These are phyloP conservation scores for Solen grandis DNA, from an alignment of 1,140 invertebrate species.

Conservation along the genomic window DNA sequence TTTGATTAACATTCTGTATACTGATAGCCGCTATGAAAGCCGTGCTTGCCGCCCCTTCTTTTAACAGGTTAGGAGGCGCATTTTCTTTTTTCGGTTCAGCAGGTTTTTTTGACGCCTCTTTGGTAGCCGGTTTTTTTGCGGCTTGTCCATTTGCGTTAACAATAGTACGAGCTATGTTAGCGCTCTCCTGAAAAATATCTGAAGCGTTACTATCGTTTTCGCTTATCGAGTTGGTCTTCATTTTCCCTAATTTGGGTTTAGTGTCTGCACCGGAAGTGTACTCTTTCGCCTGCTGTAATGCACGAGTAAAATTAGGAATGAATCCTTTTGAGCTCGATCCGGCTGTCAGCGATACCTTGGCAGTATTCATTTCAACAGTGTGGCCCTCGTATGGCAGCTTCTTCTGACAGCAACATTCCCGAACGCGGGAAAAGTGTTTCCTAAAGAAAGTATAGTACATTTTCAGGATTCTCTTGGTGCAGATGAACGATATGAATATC, in stretches of 20 bases:
- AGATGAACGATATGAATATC: slow-evolving; percentile 84
- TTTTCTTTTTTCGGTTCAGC: too few relatives aligned
- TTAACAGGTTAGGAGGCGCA: too few relatives aligned
- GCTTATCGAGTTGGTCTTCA: neutral
- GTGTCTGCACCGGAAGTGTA: neutral
- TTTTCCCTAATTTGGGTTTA: neutral
- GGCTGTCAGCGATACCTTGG: slow-evolving; percentile 18
- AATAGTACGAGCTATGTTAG: slow-evolving; percentile 17
- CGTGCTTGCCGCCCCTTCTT: too few relatives aligned
- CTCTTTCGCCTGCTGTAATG: neutral
- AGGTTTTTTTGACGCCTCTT: too few relatives aligned
- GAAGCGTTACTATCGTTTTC: too few relatives aligned
- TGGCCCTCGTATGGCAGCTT: neutral
- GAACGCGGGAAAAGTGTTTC: neutral
- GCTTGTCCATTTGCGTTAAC: too few relatives aligned
- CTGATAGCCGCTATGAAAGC: too few relatives aligned
- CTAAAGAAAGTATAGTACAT: slow-evolving; percentile 42
- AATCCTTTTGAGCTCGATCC: neutral
- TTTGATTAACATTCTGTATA: too few relatives aligned
- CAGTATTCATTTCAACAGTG: slow-evolving; percentile 40
- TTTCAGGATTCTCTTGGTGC: slow-evolving; percentile 69
- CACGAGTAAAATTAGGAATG: neutral
- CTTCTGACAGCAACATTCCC: slow-evolving; percentile 13
- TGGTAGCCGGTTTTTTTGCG: too few relatives aligned
- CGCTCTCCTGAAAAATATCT: slow-evolving; percentile 11